Evolutionary conservation across 1,140 invertebrate species (phyloP), one percentile per base, ranked within the genome.

Genomic region (Catajapyx aquilonaris): DNA sequence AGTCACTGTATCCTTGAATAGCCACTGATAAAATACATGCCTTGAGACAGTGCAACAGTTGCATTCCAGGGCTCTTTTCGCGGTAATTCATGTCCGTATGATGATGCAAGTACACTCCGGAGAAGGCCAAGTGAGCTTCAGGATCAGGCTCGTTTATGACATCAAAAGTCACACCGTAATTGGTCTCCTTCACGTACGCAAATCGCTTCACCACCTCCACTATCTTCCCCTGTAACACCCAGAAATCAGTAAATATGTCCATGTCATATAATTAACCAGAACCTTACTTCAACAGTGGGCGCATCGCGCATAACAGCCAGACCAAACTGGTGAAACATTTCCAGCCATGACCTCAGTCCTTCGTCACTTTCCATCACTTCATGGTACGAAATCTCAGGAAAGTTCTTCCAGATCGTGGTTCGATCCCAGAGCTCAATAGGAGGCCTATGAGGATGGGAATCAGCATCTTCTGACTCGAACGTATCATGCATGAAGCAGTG

Each of bases 1-100:
- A n/a, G n/a, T n/a, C n/a, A n/a, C n/a, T n/a, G n/a, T n/a, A n/a
- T n/a, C n/a, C n/a, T 30, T 10, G 35, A 37, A 17, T 16, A 38
- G 13, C 25, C 11, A 2, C 25, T 4, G 15, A 25, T 1, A 17
- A 3, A 13, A 40, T 37, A 11, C 10, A 15, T 34, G 47, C 52
- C 44, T 56, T 50, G 15, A 56, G 38, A 35, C 54, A 56, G 37
- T 56, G 54, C 7, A 56, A 44, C 19, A 55, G 45, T 43, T 56
- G 54, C 41, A 56, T 52, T 41, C 54, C 54, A 11, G 54, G 54
- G n/a, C 49, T 52, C 32, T 56, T 56, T 42, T 56, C 54, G 15
- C 52, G 39, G 36, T 56, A 56, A 35, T 56, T 55, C 54, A 56
- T 54, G 25, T 56, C 54, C 7, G 54, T 56, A 33, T 56, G 54